phyloP scores from a whole-genome alignment of 2,888 invertebrate species.

The Hemicrepidius hirtus region DNA sequence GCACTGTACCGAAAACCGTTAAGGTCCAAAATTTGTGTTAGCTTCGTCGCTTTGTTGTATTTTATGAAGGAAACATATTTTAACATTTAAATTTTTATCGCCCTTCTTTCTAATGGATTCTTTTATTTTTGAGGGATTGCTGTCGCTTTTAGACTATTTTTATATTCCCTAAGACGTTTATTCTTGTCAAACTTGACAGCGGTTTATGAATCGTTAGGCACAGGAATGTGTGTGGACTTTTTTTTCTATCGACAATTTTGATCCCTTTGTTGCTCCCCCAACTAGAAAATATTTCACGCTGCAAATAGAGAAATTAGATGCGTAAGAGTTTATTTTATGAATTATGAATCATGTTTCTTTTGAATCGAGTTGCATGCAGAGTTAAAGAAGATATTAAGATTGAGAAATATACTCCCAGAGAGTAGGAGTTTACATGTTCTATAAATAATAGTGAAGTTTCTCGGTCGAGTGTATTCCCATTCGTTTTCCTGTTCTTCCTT shows the following conservation, averaged over 20 bases:
- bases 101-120: conserved; percentile 57
- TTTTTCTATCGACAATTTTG: conserved; percentile 2
- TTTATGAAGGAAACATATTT: conserved; percentile 59
- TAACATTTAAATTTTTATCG: conserved; percentile 59
- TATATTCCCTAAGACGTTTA: conserved; percentile 11
- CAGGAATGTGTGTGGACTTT: conserved; percentile 16
- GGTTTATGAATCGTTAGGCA: conserved; percentile 35
- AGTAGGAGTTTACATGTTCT: conserved; percentile 33
- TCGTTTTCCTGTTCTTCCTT: conserved; percentile 23
- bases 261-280: background rate
- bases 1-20: conserved; percentile 54
- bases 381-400: conserved; percentile 2
- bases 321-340: background rate
- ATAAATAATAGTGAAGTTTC: conserved; percentile 33
- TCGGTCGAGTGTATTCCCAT: conserved; percentile 23
- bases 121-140: conserved; percentile 53
- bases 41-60: conserved; percentile 51
- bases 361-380: background rate
- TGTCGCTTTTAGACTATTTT: conserved; percentile 20
- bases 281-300: too few species aligned
- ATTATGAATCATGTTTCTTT: background rate
- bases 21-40: conserved; percentile 59
- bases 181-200: conserved; percentile 28
- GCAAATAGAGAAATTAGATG: too few species aligned
- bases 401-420: conserved; percentile 23